Conservation (phyloP, 2,888 invertebrate genomes). For the Melangyna quadrimaculata region DNA sequence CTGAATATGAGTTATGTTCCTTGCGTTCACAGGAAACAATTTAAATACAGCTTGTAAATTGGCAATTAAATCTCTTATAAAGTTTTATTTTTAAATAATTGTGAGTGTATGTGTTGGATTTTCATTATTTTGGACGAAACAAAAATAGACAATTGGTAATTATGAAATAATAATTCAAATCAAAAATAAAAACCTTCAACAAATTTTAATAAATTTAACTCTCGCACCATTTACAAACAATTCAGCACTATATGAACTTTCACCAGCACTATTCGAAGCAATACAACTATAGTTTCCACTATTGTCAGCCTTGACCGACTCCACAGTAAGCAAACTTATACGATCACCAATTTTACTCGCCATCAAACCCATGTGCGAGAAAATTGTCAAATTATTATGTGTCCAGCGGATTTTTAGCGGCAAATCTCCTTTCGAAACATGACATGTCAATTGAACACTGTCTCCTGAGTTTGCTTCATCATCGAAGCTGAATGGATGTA, state of each 20-base stretch:
- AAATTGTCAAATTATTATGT: conserved; percentile 78
- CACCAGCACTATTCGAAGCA: conserved; percentile 85
- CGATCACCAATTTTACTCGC: conserved; percentile 85
- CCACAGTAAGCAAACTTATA: conserved; percentile 86
- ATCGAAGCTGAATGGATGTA: conserved; percentile 81
- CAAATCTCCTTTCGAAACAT: conserved; percentile 84
- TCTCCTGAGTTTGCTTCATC: conserved; percentile 86
- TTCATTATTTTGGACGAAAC: conserved; percentile 13
- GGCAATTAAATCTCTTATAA: not conserved
- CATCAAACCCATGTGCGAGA: conserved; percentile 83
- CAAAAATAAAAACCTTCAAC: conserved; percentile 48
- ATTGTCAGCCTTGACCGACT: conserved; percentile 86
- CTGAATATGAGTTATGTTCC: not conserved
- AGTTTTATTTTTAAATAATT: not conserved
- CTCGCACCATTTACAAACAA: conserved; percentile 85
- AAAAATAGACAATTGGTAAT: not conserved
- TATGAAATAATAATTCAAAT: conserved; percentile 13
- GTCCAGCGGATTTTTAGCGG: conserved; percentile 87
- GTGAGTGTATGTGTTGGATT: conserved; percentile 7
- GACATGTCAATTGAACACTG: conserved; percentile 83
- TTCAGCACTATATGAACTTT: conserved; percentile 83
- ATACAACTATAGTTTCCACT: conserved; percentile 87
- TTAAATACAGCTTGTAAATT: no score
- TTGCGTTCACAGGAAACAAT: no score
- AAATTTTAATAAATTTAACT: conserved; percentile 46